These are phyloP conservation scores for Hafferia zeledoni DNA, from an alignment of 2,797 vertebrate species.

Conservation along the genomic window DNA sequence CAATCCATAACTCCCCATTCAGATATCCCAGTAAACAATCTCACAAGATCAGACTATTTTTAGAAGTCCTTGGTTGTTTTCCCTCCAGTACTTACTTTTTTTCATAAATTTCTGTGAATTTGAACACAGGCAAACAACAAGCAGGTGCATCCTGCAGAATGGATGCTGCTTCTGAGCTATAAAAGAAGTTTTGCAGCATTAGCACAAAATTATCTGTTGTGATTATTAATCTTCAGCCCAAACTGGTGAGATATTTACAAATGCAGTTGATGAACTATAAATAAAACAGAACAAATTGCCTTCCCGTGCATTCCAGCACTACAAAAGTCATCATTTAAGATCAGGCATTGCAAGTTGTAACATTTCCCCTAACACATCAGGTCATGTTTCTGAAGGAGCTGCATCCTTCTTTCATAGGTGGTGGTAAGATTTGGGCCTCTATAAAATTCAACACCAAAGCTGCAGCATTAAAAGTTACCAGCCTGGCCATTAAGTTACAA, in stretches of 20 bases:
- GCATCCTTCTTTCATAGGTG: neutral
- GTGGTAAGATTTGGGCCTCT: neutral
- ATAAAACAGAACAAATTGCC: neutral
- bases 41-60: neutral
- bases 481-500: neutral
- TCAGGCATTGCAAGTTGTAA: neutral
- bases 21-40: neutral
- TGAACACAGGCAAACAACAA: constrained; percentile 93
- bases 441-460: neutral
- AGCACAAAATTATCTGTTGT: neutral
- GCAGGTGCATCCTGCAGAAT: constrained; percentile 96
- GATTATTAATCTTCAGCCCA: neutral
- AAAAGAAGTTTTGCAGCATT: constrained; percentile 9
- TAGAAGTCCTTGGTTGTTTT: too few species aligned
- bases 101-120: constrained; percentile 95
- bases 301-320: neutral
- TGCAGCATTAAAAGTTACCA: neutral
- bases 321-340: neutral
- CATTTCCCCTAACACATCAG: neutral
- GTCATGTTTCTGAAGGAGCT: neutral
- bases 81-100: constrained; percentile 84
- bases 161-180: constrained; percentile 87
- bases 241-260: accelerated
- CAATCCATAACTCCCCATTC: neutral
- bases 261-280: neutral